phyloP scores from a whole-genome alignment of 1,140 invertebrate genomes.

The Leptonema lineaticorne region DNA sequence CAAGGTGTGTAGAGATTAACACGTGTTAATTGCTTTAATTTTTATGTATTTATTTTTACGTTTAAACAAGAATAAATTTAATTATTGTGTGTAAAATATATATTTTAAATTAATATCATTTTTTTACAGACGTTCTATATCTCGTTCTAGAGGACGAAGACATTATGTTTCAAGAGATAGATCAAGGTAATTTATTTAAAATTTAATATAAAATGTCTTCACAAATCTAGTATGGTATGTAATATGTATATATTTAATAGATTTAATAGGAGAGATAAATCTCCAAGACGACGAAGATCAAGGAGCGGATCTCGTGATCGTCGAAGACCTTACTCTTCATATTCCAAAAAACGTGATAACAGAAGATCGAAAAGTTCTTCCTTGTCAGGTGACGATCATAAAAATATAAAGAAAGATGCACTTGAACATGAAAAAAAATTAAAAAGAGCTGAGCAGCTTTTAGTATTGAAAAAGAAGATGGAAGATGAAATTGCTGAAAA shows the following conservation, averaged over 20 bases:
- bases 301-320: constrained; percentile 24
- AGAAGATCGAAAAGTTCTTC: constrained; percentile 32
- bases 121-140: constrained; percentile 29
- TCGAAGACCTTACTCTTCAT: constrained; percentile 10
- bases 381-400: constrained; percentile 29
- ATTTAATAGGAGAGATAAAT: constrained; percentile 14
- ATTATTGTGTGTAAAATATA: constrained; percentile 15
- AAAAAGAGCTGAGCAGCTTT: constrained; percentile 52
- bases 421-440: constrained; percentile 49
- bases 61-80: neutral
- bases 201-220: neutral
- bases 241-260: neutral
- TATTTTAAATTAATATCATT: neutral
- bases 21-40: constrained; percentile 11
- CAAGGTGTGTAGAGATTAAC: constrained; percentile 7
- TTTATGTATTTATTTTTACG: neutral
- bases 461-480: constrained; percentile 59
- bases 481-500: constrained; percentile 54
- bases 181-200: constrained; percentile 3
- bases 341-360: constrained; percentile 32
- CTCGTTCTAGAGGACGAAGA: constrained; percentile 27
- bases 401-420: constrained; percentile 35
- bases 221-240: neutral
- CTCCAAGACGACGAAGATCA: constrained; percentile 22
- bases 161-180: constrained; percentile 12